A percentile compares a stretch with the other conserved stretches of the same genome.
Evolutionary conservation across 2,113 vertebrate genomes (phyloP).

Genomic region (Corythornis madagascariensis): DNA sequence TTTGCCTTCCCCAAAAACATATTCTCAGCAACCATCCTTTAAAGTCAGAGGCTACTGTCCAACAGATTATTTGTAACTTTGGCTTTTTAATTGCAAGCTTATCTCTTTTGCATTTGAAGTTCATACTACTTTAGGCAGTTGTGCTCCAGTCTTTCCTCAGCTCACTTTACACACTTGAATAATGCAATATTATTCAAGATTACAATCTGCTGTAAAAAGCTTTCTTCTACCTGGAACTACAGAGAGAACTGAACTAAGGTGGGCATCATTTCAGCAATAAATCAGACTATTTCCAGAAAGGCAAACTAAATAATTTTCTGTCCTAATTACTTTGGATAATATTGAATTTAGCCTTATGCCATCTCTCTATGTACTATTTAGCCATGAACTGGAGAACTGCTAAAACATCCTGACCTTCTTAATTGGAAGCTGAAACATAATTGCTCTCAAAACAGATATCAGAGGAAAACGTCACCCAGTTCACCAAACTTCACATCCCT

Average conservation of each 20-base stretch:
- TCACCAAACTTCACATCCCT: conserved; percentile 17
- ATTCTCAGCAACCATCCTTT: not conserved
- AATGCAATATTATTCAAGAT: conserved; percentile 38
- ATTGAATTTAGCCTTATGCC: conserved; percentile 54
- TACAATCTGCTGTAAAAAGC: conserved; percentile 41
- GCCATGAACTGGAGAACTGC: conserved; percentile 15
- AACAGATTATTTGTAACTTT: not conserved
- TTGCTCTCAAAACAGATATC: conserved; percentile 57
- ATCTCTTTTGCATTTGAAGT: not conserved
- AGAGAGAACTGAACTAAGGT: not conserved
- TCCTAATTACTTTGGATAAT: conserved; percentile 59
- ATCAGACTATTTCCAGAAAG: conserved; percentile 41
- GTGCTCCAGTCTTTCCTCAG: not conserved
- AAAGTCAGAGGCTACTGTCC: not conserved
- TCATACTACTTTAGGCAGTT: not conserved
- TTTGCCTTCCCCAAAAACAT: not conserved
- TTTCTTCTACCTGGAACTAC: conserved; percentile 52
- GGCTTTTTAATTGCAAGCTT: not conserved
- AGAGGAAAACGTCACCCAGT: conserved; percentile 46
- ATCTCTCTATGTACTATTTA: conserved; percentile 13
- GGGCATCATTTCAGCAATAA: conserved; percentile 49
- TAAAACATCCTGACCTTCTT: conserved; percentile 30
- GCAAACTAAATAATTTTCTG: conserved; percentile 55
- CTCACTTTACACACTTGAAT: conserved; percentile 34
- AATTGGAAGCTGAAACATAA: conserved; percentile 55